Conservation (phyloP, 1,140 invertebrate species). For the Drosophila miranda region DNA sequence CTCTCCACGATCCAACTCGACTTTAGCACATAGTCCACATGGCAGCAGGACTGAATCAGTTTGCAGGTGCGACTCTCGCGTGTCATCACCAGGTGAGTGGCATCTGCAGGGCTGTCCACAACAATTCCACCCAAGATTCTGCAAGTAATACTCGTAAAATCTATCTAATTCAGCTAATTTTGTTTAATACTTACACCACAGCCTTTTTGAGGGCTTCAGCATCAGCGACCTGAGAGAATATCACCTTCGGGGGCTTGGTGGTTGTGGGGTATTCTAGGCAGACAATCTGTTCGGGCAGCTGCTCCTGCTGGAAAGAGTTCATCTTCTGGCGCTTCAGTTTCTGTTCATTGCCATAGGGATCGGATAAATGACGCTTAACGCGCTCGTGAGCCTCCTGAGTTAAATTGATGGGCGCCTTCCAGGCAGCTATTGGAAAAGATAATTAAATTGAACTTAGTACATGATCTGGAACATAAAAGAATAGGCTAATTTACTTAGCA, state of each 20-base stretch:
- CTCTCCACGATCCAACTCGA: slow-evolving; percentile 93
- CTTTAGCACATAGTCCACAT: slow-evolving; percentile 90
- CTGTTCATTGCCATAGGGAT: slow-evolving; percentile 82
- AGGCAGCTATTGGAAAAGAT: slow-evolving; percentile 86
- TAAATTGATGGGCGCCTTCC: slow-evolving; percentile 95
- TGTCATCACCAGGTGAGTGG: slow-evolving; percentile 94
- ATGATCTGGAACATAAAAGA: neutral
- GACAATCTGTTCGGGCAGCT: slow-evolving; percentile 72
- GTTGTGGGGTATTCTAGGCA: slow-evolving; percentile 81
- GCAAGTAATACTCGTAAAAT: slow-evolving; percentile 41
- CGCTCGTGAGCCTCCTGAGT: slow-evolving; percentile 93
- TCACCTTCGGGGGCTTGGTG: slow-evolving; percentile 84
- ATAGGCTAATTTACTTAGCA: slow-evolving; percentile 89
- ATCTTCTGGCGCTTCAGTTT: slow-evolving; percentile 84
- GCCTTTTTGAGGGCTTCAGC: slow-evolving; percentile 75
- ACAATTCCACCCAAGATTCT: slow-evolving; percentile 92
- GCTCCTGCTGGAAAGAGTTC: slow-evolving; percentile 71
- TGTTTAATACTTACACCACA: slow-evolving; percentile 65
- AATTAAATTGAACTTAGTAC: neutral
- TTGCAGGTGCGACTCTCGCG: slow-evolving; percentile 91
- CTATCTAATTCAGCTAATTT: neutral
- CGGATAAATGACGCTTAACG: slow-evolving; percentile 86
- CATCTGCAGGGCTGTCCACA: slow-evolving; percentile 87
- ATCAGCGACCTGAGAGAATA: slow-evolving; percentile 84
- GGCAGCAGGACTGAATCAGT: slow-evolving; percentile 90